These are phyloP conservation scores for Synergus itoensis DNA, from an alignment of 2,888 invertebrate genomes.

Conservation along the genomic window DNA sequence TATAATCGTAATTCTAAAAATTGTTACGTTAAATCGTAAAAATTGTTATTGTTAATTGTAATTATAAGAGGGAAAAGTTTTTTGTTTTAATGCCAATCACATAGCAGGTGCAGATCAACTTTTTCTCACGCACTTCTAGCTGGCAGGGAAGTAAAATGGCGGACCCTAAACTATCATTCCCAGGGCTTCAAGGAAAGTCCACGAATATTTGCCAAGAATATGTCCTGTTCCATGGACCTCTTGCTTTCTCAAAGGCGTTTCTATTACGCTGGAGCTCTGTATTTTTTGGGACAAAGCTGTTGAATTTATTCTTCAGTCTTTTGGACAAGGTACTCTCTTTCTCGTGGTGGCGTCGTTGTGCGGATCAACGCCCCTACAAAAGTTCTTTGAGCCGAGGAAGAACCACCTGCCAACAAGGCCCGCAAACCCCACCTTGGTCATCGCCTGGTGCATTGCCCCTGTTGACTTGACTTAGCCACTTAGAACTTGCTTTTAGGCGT, in stretches of 20 bases:
- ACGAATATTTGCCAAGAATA: slow-evolving; percentile 8
- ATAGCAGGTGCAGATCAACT: background rate
- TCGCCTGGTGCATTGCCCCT: slow-evolving; percentile 63
- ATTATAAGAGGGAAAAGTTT: background rate
- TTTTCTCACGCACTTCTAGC: background rate
- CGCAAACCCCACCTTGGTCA: slow-evolving; percentile 65
- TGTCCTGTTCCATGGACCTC: background rate
- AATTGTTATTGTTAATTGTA: too few species aligned
- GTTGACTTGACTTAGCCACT: slow-evolving; percentile 73
- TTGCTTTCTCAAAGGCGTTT: slow-evolving; percentile 16
- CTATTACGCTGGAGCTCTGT: slow-evolving; percentile 35
- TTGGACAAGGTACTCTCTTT: slow-evolving; percentile 43
- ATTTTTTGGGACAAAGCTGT: slow-evolving; percentile 49
- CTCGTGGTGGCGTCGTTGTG: slow-evolving; percentile 49
- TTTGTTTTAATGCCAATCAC: background rate
- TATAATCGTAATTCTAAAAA: background rate
- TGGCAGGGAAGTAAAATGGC: background rate
- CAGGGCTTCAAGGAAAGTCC: background rate
- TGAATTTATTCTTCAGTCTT: slow-evolving; percentile 53
- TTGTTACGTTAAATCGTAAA: too few species aligned
- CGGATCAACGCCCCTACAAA: slow-evolving; percentile 65
- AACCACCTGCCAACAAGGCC: slow-evolving; percentile 75
- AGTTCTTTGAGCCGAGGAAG: slow-evolving; percentile 56
- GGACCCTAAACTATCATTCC: background rate
- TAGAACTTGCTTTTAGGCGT: slow-evolving; percentile 60